These are phyloP conservation scores for Pimephales promelas DNA, from an alignment of 2,113 vertebrate genomes.

Conservation along the genomic window DNA sequence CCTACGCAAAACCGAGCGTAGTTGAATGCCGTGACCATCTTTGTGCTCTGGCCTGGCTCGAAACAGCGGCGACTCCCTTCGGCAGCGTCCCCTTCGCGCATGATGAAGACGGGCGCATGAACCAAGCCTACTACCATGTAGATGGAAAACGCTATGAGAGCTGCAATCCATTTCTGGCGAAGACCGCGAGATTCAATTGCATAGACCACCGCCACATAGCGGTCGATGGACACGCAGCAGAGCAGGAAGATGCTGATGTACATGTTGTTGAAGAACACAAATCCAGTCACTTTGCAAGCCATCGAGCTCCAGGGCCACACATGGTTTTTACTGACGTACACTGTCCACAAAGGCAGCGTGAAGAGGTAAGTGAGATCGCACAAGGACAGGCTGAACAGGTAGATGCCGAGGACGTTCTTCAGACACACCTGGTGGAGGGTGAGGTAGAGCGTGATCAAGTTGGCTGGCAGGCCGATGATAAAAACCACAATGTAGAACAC, in stretches of 20 bases:
- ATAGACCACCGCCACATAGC: conserved; percentile 79
- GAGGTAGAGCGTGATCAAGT: conserved; percentile 78
- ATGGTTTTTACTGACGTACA: conserved; percentile 74
- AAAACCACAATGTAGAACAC: conserved; percentile 78
- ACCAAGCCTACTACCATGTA: conserved; percentile 64
- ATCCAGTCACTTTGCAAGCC: conserved; percentile 77
- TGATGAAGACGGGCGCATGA: conserved; percentile 73
- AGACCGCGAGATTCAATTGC: conserved; percentile 77
- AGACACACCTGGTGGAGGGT: conserved; percentile 73
- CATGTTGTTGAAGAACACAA: conserved; percentile 90
- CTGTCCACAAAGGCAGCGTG: conserved; percentile 85
- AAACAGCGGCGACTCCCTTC: conserved; percentile 70
- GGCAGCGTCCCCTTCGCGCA: accelerated
- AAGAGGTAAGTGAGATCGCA: conserved; percentile 84
- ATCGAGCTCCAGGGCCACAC: conserved; percentile 63
- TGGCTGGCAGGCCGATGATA: conserved; percentile 80
- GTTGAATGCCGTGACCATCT: conserved; percentile 63
- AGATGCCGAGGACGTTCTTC: conserved; percentile 81
- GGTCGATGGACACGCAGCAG: conserved; percentile 87
- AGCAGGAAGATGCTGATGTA: conserved; percentile 89
- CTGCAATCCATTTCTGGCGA: conserved; percentile 69
- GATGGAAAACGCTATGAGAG: conserved; percentile 49
- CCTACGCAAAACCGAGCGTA: conserved; percentile 77
- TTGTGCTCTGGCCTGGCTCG: conserved; percentile 68
- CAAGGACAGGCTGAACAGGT: conserved; percentile 83